These are phyloP conservation scores for Ichneumoninae sp. DNA, from an alignment of 2,888 invertebrate genomes.

Conservation along the genomic window DNA sequence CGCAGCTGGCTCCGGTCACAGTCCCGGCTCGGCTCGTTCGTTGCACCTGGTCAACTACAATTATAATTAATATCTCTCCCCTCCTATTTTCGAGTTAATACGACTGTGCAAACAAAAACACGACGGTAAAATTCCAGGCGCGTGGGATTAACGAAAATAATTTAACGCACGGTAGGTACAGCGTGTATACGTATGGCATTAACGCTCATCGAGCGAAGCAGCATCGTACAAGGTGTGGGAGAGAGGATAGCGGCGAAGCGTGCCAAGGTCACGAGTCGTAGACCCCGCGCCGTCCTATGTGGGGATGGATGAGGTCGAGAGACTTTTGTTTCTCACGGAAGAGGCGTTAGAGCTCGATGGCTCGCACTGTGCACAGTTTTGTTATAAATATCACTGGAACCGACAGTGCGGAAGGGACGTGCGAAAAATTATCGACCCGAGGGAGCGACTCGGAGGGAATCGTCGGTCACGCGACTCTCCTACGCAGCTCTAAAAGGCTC, in stretches of 20 bases:
- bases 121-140: background rate
- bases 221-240: background rate
- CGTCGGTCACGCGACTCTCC: slow-evolving; percentile 12
- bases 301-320: slow-evolving; percentile 22
- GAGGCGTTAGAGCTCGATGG: background rate
- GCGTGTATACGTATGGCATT: background rate
- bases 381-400: background rate
- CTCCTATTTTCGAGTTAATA: slow-evolving; percentile 12
- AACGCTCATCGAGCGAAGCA: background rate
- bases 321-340: slow-evolving; percentile 42
- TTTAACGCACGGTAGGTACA: background rate
- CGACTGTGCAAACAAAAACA: slow-evolving; percentile 2
- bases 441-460: slow-evolving; percentile 12
- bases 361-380: background rate
- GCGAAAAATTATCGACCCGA: slow-evolving; percentile 26
- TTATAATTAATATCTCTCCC: slow-evolving; percentile 18
- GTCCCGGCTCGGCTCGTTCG: slow-evolving; percentile 56
- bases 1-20: slow-evolving; percentile 69
- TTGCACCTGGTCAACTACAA: slow-evolving; percentile 67
- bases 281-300: slow-evolving; percentile 50
- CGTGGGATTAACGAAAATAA: slow-evolving; percentile 2
- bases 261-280: slow-evolving; percentile 74
- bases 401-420: slow-evolving; percentile 21
- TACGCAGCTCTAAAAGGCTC: background rate
- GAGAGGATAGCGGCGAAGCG: slow-evolving; percentile 72